These are phyloP conservation scores for Chrysochloris asiatica DNA, from an alignment of 2,113 vertebrate species.

Conservation along the genomic window DNA sequence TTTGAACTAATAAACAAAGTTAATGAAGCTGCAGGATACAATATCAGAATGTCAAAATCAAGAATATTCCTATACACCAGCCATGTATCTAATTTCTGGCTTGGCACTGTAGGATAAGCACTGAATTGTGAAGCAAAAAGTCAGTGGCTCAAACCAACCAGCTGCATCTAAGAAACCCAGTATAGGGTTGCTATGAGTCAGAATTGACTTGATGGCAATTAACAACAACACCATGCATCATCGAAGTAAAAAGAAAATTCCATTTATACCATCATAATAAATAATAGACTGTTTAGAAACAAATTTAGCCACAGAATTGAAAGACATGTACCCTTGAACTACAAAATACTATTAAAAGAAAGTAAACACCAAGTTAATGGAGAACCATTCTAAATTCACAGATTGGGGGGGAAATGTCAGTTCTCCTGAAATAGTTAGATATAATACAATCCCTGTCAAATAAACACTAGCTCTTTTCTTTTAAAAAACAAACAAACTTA, in stretches of 20 bases:
- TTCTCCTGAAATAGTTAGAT: background rate
- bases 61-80: background rate
- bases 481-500: no score
- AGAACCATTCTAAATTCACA: background rate
- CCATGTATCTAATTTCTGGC: background rate
- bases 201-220: no score
- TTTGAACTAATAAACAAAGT: no score
- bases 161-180: no score
- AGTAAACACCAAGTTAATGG: background rate
- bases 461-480: background rate
- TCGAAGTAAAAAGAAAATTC: background rate
- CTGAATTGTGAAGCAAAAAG: no score
- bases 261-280: background rate
- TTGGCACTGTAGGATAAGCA: no score
- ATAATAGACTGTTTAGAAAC: no score
- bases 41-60: no score
- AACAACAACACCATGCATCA: no score
- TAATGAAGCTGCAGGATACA: background rate
- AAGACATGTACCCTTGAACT: background rate
- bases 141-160: no score
- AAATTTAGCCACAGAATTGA: no score
- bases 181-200: no score
- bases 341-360: background rate
- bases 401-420: background rate
- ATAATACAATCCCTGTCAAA: background rate